phyloP scores from a whole-genome alignment of 1,140 invertebrate species.

The Temnothorax nylanderi region DNA sequence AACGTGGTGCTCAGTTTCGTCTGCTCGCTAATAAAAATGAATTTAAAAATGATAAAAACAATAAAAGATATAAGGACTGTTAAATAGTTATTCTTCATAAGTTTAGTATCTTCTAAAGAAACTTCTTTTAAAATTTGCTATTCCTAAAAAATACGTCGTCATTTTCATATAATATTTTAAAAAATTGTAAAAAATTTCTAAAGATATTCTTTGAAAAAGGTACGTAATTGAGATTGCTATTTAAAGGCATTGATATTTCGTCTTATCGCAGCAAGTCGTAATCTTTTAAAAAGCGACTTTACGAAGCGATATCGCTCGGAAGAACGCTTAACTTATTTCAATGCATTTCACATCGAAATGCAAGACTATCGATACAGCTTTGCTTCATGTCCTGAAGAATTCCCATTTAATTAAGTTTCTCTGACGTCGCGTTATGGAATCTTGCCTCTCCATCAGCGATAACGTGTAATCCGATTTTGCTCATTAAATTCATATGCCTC shows the following conservation, averaged over 20 bases:
- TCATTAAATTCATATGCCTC: constrained; percentile 53
- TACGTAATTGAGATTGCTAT: neutral
- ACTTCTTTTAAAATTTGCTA: neutral
- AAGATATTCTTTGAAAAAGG: neutral
- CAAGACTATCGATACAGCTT: constrained; percentile 6
- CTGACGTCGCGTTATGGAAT: constrained; percentile 33
- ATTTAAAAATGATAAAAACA: neutral
- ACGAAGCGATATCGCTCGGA: neutral
- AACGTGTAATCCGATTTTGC: constrained; percentile 43
- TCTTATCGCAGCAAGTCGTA: neutral
- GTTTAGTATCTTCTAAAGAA: too few relatives aligned
- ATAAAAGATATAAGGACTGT: neutral
- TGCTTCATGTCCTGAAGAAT: neutral
- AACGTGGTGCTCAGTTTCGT: neutral
- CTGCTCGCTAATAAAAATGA: neutral
- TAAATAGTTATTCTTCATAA: neutral
- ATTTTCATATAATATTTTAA: neutral
- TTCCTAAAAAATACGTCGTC: neutral
- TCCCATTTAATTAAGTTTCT: constrained; percentile 24
- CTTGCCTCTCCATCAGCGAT: constrained; percentile 30
- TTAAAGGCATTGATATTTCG: neutral
- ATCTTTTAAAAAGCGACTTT: neutral
- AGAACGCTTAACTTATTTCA: constrained; percentile 16
- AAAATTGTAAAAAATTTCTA: neutral
- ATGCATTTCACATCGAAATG: neutral